Percentiles rank a stretch among this genome's conserved stretches.
phyloP scores from a whole-genome alignment of 2,888 invertebrate genomes.

The Carpatolechia fugitivella region DNA sequence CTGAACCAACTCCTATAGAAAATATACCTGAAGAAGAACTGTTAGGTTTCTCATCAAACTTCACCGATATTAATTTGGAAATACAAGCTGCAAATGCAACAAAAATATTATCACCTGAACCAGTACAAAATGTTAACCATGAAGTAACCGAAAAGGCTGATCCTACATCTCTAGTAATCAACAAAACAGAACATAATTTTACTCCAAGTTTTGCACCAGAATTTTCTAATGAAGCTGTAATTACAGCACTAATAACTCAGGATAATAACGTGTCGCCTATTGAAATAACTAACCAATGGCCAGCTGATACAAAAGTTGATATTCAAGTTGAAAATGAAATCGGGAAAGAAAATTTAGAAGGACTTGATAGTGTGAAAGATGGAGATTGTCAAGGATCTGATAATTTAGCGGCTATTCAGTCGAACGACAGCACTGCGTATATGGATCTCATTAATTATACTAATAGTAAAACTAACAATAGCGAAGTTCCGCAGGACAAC shows the following conservation, averaged over 20 bases:
- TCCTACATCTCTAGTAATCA: neutral
- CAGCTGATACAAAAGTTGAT: neutral
- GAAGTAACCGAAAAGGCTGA: conserved; percentile 4
- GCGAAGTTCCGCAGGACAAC: conserved; percentile 25
- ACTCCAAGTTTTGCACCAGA: neutral
- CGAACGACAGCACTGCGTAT: conserved; percentile 49
- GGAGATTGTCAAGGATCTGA: conserved; percentile 33
- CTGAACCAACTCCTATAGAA: conserved; percentile 14
- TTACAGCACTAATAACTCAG: neutral
- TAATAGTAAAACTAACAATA: conserved; percentile 41
- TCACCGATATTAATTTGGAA: conserved; percentile 71
- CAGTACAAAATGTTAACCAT: conserved; percentile 53
- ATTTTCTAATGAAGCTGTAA: neutral
- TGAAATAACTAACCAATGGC: neutral
- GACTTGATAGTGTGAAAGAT: conserved; percentile 5
- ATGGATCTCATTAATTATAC: conserved; percentile 65
- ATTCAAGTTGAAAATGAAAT: neutral
- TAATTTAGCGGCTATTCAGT: conserved; percentile 29
- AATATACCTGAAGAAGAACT: conserved; percentile 67
- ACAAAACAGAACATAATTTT: neutral
- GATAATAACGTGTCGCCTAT: neutral
- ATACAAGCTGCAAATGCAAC: conserved; percentile 24
- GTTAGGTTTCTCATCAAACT: conserved; percentile 76
- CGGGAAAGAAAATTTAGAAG: neutral
- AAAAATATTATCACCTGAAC: conserved; percentile 50